A percentile compares a stretch with the other conserved stretches of the same genome.
Conservation (phyloP, 2,888 invertebrate genomes). For the Icerya purchasi region DNA sequence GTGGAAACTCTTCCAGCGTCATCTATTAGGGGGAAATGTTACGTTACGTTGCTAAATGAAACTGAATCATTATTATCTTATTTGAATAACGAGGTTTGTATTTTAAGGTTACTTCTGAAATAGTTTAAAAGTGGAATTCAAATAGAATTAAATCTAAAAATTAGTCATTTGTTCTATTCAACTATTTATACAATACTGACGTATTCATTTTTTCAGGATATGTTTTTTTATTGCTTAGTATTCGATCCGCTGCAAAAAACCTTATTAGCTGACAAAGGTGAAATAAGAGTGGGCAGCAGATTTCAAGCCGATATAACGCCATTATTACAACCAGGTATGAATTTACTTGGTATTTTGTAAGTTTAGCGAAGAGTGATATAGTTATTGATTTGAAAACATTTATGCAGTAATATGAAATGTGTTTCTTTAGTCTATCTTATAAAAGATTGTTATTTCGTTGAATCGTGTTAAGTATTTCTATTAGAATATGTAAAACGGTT, state of each 20-base stretch:
- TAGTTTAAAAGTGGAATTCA: constrained; percentile 17
- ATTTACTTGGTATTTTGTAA: no score
- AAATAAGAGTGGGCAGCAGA: constrained; percentile 61
- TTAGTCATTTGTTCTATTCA: neutral
- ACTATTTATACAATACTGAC: constrained; percentile 7
- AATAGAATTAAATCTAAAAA: neutral
- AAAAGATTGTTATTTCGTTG: neutral
- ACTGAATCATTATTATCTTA: constrained; percentile 92
- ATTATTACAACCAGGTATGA: constrained; percentile 12
- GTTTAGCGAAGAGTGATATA: no score
- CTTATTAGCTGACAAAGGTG: constrained; percentile 90
- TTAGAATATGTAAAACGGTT: neutral
- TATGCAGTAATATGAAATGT: no score
- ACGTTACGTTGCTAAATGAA: constrained; percentile 95
- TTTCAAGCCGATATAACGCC: constrained; percentile 88
- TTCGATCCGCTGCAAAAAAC: constrained; percentile 99
- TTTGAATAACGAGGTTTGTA: constrained; percentile 85
- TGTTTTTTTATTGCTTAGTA: constrained; percentile 98
- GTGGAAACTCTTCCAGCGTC: constrained; percentile 96
- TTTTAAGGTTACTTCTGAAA: no score
- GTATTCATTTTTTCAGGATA: constrained; percentile 50
- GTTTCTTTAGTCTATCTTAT: neutral
- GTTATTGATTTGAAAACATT: no score
- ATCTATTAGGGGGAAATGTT: constrained; percentile 97
- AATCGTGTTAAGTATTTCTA: neutral